Percentiles rank a stretch among this genome's conserved stretches.
phyloP scores from a whole-genome alignment of 2,888 invertebrate species.

The Platycheirus albimanus region DNA sequence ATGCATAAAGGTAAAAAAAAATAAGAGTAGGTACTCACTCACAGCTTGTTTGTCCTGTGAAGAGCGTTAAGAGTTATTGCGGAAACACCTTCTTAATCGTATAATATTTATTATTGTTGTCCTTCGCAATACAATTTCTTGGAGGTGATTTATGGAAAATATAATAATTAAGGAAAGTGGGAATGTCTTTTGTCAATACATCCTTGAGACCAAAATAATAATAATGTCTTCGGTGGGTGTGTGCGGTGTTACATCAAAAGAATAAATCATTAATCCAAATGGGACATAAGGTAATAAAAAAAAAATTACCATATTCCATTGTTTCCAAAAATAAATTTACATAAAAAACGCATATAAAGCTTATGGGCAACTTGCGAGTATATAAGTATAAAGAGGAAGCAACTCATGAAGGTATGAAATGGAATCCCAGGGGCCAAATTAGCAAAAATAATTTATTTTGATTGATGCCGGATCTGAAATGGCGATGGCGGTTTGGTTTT shows the following conservation, averaged over 20 bases:
- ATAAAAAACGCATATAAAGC: constrained; percentile 19
- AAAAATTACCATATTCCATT: constrained; percentile 12
- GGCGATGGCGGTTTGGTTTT: not conserved
- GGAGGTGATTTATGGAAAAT: too few species aligned
- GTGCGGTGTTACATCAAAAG: not conserved
- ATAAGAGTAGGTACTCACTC: too few species aligned
- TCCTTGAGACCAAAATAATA: not conserved
- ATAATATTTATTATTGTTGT: too few species aligned
- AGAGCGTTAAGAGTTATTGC: too few species aligned
- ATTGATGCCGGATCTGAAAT: not conserved
- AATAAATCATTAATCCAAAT: constrained; percentile 28
- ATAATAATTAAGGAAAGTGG: too few species aligned
- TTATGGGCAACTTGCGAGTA: not conserved
- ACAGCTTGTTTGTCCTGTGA: too few species aligned
- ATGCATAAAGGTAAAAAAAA: too few species aligned
- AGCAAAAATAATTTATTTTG: not conserved
- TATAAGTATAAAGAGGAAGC: too few species aligned
- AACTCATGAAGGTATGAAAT: not conserved
- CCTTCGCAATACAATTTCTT: too few species aligned
- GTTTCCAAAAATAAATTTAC: constrained; percentile 15
- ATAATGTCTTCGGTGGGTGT: not conserved
- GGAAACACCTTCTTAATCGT: too few species aligned
- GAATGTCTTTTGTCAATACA: too few species aligned
- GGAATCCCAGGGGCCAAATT: not conserved
- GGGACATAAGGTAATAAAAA: constrained; percentile 17